phyloP scores from a whole-genome alignment of 2,113 vertebrate species.

The Cariama cristata region DNA sequence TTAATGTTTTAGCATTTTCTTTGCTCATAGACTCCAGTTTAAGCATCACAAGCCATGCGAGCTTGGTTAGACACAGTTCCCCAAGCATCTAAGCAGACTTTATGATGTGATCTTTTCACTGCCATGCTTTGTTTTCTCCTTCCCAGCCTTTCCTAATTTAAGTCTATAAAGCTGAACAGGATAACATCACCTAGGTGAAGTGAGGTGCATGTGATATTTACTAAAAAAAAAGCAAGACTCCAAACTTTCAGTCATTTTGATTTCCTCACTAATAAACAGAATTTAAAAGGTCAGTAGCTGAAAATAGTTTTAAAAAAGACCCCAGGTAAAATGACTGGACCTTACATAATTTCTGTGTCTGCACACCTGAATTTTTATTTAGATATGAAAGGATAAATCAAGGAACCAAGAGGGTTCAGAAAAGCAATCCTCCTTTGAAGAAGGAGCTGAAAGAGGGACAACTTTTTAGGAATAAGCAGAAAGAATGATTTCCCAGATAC shows the following conservation, averaged over 20 bases:
- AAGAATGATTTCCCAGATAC: not conserved
- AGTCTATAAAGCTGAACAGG: not conserved
- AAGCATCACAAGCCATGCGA: not conserved
- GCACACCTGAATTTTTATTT: not conserved
- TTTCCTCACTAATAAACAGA: not conserved
- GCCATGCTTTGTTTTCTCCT: not conserved
- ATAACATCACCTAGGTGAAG: not conserved
- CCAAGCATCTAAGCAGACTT: not conserved
- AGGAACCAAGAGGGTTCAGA: not conserved
- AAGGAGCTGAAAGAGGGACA: constrained; percentile 8
- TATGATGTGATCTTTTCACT: not conserved
- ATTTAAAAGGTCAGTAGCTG: not conserved
- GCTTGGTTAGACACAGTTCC: not conserved
- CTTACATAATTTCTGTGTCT: not conserved
- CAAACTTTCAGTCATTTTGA: not conserved
- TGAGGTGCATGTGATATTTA: not conserved
- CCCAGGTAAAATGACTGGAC: not conserved
- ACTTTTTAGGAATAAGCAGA: not conserved
- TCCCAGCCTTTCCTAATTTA: not conserved
- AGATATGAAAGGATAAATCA: not conserved
- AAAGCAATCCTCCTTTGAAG: constrained; percentile 5
- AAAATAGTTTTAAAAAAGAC: not conserved
- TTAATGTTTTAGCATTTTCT: not conserved
- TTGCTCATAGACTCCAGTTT: not conserved
- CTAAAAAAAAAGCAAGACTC: not conserved